Percentiles rank a stretch among this genome's conserved stretches.
These are phyloP conservation scores for Pipistrellus pipistrellus DNA, from an alignment of 2,797 vertebrate genomes.

Conservation along the genomic window DNA sequence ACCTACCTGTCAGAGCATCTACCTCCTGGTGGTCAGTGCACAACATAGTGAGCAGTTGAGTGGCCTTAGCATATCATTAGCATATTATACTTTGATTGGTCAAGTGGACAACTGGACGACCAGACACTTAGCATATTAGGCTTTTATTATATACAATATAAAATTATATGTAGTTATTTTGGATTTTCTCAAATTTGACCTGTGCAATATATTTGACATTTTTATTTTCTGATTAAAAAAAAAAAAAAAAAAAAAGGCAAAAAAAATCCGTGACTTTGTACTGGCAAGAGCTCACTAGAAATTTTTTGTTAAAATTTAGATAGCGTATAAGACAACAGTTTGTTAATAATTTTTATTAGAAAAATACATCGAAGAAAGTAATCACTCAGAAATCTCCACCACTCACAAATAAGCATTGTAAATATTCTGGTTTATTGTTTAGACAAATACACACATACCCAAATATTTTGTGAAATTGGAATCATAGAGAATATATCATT, in stretches of 20 bases:
- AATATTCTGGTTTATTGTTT: slow-evolving; percentile 12
- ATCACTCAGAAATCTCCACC: neutral
- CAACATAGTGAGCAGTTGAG: too few relatives aligned
- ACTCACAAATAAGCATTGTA: neutral
- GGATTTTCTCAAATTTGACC: neutral
- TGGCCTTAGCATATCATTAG: too few relatives aligned
- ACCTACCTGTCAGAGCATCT: too few relatives aligned
- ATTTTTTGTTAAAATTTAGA: neutral
- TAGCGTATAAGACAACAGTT: neutral
- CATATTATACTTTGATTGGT: too few relatives aligned
- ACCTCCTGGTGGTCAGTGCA: too few relatives aligned
- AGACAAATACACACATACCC: neutral
- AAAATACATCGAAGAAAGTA: neutral
- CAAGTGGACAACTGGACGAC: too few relatives aligned
- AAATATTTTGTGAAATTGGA: slow-evolving; percentile 11
- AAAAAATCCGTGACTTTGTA: neutral
- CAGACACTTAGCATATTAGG: too few relatives aligned
- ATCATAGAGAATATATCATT: neutral
- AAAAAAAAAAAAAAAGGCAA: neutral
- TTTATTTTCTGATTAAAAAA: neutral
- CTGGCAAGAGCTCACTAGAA: neutral
- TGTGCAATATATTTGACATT: neutral
- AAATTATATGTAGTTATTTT: neutral
- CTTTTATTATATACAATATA: neutral
- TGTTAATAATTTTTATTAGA: neutral